These are phyloP conservation scores for Rotaria socialis DNA, from an alignment of 2,888 invertebrate genomes.

Conservation along the genomic window DNA sequence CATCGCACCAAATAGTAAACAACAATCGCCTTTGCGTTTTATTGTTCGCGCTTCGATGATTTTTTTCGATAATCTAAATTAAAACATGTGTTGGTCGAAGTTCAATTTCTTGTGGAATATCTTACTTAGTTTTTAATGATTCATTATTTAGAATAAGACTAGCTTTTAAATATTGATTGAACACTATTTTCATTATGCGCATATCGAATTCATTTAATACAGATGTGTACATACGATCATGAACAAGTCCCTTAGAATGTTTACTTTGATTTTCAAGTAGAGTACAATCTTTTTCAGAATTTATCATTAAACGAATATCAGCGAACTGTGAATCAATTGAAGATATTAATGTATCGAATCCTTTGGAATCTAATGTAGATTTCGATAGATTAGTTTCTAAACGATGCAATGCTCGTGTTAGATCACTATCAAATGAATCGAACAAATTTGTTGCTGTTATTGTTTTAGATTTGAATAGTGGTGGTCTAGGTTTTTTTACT, in stretches of 20 bases:
- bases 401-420: neutral
- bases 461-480: neutral
- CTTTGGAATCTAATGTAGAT: neutral
- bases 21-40: constrained; percentile 24
- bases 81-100: neutral
- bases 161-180: neutral
- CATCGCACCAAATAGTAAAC: neutral
- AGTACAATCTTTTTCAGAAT: neutral
- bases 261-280: neutral
- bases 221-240: neutral
- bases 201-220: neutral
- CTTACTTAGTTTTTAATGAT: neutral
- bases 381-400: neutral
- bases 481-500: neutral
- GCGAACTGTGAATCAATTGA: neutral
- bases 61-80: neutral
- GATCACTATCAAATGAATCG: neutral
- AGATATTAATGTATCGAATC: neutral
- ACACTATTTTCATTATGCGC: neutral
- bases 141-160: neutral
- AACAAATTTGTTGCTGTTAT: neutral
- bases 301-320: neutral
- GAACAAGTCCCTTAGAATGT: neutral
- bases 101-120: no score
- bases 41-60: neutral